Conservation (phyloP, 2,113 vertebrate genomes). For the Larimichthys crocea region DNA sequence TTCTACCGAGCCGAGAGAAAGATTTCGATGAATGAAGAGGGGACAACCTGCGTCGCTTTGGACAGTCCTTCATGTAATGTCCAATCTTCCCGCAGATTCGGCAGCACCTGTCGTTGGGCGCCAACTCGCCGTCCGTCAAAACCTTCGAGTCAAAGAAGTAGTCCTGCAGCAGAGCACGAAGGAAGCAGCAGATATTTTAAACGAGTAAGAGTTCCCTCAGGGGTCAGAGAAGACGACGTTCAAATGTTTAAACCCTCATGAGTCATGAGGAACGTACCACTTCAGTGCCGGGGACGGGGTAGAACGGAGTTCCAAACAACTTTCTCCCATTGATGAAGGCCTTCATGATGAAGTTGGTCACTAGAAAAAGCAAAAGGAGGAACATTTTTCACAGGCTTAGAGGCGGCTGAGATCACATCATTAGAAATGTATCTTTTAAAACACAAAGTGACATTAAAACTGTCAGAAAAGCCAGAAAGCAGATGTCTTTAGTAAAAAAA, state of each 20-base stretch:
- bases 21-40: not conserved
- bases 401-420: not conserved
- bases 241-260: not conserved
- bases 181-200: not conserved
- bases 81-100: slow-evolving; percentile 98
- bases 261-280: slow-evolving; percentile 84
- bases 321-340: slow-evolving; percentile 99
- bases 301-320: slow-evolving; percentile 95
- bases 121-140: slow-evolving; percentile 95
- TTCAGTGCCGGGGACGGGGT: slow-evolving; percentile 91
- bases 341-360: slow-evolving; percentile 99
- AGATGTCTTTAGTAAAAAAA: not conserved
- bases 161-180: slow-evolving; percentile 81
- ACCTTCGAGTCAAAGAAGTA: slow-evolving; percentile 99
- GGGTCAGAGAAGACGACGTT: not conserved
- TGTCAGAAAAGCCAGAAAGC: not conserved
- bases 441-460: not conserved
- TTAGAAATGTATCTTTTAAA: not conserved
- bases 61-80: slow-evolving; percentile 99
- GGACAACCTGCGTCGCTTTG: slow-evolving; percentile 94
- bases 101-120: slow-evolving; percentile 98
- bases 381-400: not conserved
- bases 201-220: not conserved
- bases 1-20: not conserved
- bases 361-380: slow-evolving; percentile 74